These are phyloP conservation scores for Channa maculata DNA, from an alignment of 2,113 vertebrate species.

Conservation along the genomic window DNA sequence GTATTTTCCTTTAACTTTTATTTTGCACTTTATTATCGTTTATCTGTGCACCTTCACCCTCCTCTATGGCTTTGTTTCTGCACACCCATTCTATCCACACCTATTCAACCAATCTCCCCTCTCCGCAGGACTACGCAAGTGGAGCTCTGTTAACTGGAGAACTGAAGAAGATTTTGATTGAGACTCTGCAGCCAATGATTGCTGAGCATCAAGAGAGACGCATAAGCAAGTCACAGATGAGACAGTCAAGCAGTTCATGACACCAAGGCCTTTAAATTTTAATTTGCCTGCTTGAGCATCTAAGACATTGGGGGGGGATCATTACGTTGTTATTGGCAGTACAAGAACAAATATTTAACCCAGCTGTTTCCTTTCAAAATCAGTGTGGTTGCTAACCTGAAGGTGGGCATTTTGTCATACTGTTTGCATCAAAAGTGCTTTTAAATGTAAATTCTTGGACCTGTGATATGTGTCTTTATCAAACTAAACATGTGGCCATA, in stretches of 20 bases:
- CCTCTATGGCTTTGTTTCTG: too few species aligned
- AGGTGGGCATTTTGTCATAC: constrained; percentile 7
- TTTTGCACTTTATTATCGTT: background rate
- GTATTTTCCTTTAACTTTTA: background rate
- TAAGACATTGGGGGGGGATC: background rate
- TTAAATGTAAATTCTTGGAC: constrained; percentile 11
- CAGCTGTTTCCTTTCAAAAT: constrained; percentile 13
- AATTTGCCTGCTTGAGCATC: constrained; percentile 66
- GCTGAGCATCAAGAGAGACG: constrained; percentile 92
- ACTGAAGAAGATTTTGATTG: constrained; percentile 93
- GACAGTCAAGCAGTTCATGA: constrained; percentile 91
- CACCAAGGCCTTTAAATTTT: constrained; percentile 89
- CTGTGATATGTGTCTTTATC: constrained; percentile 16
- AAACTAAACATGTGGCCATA: constrained; percentile 17
- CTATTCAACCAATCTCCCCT: background rate
- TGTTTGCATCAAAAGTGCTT: constrained; percentile 7
- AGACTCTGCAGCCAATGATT: constrained; percentile 93
- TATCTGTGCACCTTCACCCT: too few species aligned
- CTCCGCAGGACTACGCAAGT: constrained; percentile 90
- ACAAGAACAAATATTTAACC: constrained; percentile 11
- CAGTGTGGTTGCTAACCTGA: background rate
- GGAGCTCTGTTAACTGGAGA: constrained; percentile 94
- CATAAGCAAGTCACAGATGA: constrained; percentile 91
- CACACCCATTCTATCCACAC: background rate
- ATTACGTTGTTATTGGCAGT: constrained; percentile 6